Conservation (phyloP, 2,113 vertebrate genomes). For the Stercorarius parasiticus region DNA sequence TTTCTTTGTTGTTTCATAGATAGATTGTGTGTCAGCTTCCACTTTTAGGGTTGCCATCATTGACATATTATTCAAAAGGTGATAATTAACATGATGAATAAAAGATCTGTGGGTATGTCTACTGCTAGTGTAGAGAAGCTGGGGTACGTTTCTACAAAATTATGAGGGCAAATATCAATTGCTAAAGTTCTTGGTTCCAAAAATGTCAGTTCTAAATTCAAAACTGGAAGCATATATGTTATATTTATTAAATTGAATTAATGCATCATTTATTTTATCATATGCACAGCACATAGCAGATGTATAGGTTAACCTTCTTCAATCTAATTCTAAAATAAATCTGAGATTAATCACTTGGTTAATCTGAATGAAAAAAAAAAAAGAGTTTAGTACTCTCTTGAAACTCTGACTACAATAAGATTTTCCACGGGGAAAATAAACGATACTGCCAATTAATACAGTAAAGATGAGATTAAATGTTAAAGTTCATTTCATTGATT, state of each 20-base stretch:
- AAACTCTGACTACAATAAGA: not conserved
- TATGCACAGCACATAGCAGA: not conserved
- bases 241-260: not conserved
- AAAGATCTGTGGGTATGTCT: not conserved
- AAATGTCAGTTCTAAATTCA: not conserved
- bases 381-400: not conserved
- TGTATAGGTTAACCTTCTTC: not conserved
- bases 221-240: not conserved
- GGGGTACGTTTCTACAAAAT: not conserved
- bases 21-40: not conserved
- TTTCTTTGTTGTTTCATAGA: not conserved
- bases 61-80: not conserved
- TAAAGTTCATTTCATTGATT: not conserved
- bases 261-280: not conserved
- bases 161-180: not conserved
- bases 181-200: not conserved
- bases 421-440: not conserved
- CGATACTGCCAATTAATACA: not conserved
- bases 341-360: not conserved
- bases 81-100: not conserved
- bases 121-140: not conserved
- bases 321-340: not conserved
- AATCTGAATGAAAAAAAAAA: not conserved
- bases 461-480: not conserved
- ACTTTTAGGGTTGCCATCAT: not conserved